A percentile compares a stretch with the other conserved stretches of the same genome.
Conservation (phyloP, 2,113 vertebrate genomes). For the Labeo catla region DNA sequence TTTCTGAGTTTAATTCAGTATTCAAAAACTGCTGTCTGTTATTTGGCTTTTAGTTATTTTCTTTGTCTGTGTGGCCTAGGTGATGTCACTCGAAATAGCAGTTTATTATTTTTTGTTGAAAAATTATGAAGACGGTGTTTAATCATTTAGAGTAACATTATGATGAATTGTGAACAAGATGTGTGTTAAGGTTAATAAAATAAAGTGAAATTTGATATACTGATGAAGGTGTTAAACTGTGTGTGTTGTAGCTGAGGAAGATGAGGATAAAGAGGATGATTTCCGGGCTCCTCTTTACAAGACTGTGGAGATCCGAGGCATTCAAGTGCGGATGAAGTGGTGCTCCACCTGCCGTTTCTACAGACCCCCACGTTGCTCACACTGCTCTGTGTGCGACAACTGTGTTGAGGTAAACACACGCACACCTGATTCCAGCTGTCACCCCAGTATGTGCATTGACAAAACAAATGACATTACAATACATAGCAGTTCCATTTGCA, state of each 20-base stretch:
- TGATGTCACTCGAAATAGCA: not conserved
- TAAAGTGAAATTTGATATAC: not conserved
- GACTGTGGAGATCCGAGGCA: conserved; percentile 95
- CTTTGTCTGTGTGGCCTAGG: not conserved
- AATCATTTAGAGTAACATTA: not conserved
- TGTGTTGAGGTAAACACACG: conserved; percentile 87
- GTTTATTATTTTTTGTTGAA: not conserved
- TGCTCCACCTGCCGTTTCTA: conserved; percentile 98
- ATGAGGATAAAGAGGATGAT: conserved; percentile 97
- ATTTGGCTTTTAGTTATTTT: not conserved
- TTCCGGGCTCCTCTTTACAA: conserved; percentile 97
- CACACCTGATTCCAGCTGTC: not conserved
- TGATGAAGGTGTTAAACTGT: not conserved
- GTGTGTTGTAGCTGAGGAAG: conserved; percentile 85
- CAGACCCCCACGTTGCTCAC: conserved; percentile 93
- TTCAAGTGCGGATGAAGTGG: conserved; percentile 99
- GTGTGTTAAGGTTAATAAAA: not conserved
- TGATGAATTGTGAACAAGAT: not conserved
- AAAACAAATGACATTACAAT: not conserved
- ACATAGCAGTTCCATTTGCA: not conserved
- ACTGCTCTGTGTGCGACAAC: conserved; percentile 98
- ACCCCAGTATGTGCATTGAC: not conserved
- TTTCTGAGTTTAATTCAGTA: not conserved
- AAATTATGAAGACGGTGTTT: not conserved
- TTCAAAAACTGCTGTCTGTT: not conserved